These are phyloP conservation scores for Eupithecia pulchellata DNA, from an alignment of 2,888 invertebrate species.

Conservation along the genomic window DNA sequence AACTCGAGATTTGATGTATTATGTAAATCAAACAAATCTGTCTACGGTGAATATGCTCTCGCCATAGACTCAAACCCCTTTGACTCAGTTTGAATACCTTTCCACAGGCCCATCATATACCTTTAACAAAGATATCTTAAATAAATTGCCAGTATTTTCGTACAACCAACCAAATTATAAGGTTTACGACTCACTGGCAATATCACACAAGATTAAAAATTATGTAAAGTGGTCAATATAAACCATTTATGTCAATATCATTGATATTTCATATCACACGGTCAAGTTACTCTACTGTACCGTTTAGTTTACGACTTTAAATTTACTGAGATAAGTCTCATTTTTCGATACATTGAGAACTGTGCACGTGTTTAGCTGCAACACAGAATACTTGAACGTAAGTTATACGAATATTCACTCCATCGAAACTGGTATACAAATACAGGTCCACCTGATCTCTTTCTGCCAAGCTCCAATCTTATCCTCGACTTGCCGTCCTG, in stretches of 20 bases:
- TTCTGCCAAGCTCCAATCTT: not conserved
- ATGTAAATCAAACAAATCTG: no score
- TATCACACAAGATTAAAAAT: constrained; percentile 22
- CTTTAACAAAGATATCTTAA: not conserved
- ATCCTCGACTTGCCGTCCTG: no score
- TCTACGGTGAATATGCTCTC: no score
- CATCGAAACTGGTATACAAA: not conserved
- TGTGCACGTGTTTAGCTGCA: constrained; percentile 23
- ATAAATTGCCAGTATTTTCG: not conserved
- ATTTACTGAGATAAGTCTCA: not conserved
- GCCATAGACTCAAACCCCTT: not conserved
- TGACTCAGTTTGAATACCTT: not conserved
- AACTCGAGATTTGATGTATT: no score
- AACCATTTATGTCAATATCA: constrained; percentile 30
- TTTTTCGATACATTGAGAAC: not conserved
- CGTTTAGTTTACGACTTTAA: constrained; percentile 18
- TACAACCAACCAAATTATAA: not conserved
- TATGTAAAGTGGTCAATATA: constrained; percentile 25
- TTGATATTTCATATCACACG: constrained; percentile 23
- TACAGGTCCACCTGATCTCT: not conserved
- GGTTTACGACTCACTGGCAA: constrained; percentile 12
- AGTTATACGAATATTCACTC: not conserved
- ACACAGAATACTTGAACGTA: constrained; percentile 13
- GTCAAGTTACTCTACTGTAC: constrained; percentile 17
- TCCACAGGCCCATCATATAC: not conserved